Evolutionary conservation across 1,140 invertebrate species (phyloP), one percentile per base, ranked within the genome.

Genomic region (Parapsyche elsis): DNA sequence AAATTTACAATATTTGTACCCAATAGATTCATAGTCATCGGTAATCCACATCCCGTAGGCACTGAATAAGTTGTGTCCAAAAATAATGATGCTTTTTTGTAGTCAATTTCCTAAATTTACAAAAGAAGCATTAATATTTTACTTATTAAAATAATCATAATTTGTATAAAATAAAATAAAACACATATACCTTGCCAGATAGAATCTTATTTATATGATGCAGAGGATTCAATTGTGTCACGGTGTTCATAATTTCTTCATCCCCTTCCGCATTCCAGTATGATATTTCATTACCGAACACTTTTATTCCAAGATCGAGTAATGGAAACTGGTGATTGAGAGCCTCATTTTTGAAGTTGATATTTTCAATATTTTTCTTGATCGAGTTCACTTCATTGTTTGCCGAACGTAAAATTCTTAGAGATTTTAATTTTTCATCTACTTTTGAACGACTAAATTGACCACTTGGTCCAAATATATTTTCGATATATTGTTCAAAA

Each of bases 1-100:
- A 98, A 89, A 84, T 95, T 94, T 10, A 97, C 91, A 14, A 94
- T 94, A 10, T 94, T 93, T 0, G 96, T 96, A 26, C 95, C 97
- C 85, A 96, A 93, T 0, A 96, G 90, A 80, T 94, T 94, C 77
- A 98, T 90, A 38, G 93, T 94, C 23, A 99, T 86, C 0, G 97
- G 96, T 19, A 99, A 86, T 12, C 97, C 97, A 67, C 92, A 90
- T 0, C 92, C 92, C n/a, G 94, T 94, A 0, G 97, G 95, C 4
- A 97, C 91, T 7, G 95, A 93, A 84, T 96, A 95, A 9, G 93
- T 94, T 2, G 93, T 94, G 86, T 98, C 96, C 26, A 97, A 86
- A 84, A 98, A 94, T 86, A 96, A 92, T 0, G 92, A 91, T 0
- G 94, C 93, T 86, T 95, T 94, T 84, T 94, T 93, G 84, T 94